Conservation (phyloP, 2,888 invertebrate species). For the Limnephilus auricula region DNA sequence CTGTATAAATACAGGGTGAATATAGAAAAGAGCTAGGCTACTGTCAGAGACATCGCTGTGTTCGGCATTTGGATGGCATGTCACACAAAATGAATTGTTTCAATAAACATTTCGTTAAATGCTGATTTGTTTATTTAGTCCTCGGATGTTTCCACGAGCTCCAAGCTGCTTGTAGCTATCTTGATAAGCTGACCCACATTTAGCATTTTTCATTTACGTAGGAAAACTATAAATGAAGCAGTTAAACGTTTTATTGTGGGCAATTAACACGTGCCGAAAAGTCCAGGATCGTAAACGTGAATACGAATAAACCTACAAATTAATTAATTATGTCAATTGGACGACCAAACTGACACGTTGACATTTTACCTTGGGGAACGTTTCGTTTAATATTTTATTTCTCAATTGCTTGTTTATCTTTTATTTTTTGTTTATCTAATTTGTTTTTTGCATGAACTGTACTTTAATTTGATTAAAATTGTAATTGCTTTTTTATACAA, state of each 20-base stretch:
- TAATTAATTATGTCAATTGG: conserved; percentile 7
- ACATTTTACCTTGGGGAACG: conserved; percentile 1
- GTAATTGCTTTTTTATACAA: background rate
- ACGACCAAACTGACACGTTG: conserved; percentile 5
- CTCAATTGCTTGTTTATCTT: background rate
- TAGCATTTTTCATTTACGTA: conserved; percentile 34
- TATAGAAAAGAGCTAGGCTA: too few species aligned
- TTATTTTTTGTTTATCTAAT: background rate
- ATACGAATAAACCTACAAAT: conserved; percentile 25
- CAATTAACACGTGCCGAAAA: conserved; percentile 46
- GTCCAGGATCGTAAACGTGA: conserved; percentile 34
- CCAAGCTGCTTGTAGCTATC: background rate
- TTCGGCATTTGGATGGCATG: background rate
- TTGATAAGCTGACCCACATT: conserved; percentile 4
- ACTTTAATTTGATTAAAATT: background rate
- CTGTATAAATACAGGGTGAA: too few species aligned
- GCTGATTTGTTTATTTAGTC: background rate
- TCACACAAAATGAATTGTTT: background rate
- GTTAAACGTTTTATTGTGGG: conserved; percentile 28
- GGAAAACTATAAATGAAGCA: conserved; percentile 35
- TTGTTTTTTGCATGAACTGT: background rate
- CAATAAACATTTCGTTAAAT: background rate
- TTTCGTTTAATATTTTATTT: background rate
- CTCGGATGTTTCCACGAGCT: background rate
- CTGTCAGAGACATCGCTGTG: background rate